Base-by-base conservation (phyloP, 2,888 invertebrate species). In the Raillietiella orientalis region DNA sequence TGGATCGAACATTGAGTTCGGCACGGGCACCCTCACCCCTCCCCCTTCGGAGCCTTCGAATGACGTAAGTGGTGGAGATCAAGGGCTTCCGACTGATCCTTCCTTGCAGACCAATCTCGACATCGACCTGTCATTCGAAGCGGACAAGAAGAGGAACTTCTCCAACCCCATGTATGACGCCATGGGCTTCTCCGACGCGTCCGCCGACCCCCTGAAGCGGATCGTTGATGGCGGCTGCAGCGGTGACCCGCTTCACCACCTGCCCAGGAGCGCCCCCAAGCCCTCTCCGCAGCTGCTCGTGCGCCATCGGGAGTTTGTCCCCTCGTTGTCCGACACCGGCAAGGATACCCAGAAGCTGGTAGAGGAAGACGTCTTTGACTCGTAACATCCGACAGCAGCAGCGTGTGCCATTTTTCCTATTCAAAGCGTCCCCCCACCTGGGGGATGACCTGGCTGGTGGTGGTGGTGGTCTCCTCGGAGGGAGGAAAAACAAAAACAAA, bases 91-190 rank as follows among this genome's bases (percentile, higher is more conserved):
- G 19, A 6, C 19, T 17, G 6, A 8, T 27, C 17, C 26, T 6
- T 27, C 14, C 34, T 34, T 35, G 28, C 45, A 48, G 41, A 61
- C 62, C 43, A 63, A 66, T 6, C 47, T 64, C 17, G 74, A 71
- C 40, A 62, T 63, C 21, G 71, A 69, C 30, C 74, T 74, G 47
- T 66, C 59, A 39, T 47, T 75, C 38, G 67, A 69, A 38, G 67
- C 72, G 32, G 59, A 66, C 3, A 55, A 56, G 36, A 36, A 38
- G 29, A 55, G 84, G 27, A 87, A 93, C 49, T 93, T 93, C 54
- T 71, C 75, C 41, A 93, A 93, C 52, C 90, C 90, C 24, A 84
- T 90, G 72, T 93, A 90, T 48, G 90, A 93, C 41, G 77, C 75
- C 2, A 38, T 52, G 36, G 47, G 51, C 32, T 42, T 35, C 28